Evolutionary conservation across 2,113 vertebrate species (phyloP), one percentile per base, ranked within the genome.

Genomic region (Numida meleagris): DNA sequence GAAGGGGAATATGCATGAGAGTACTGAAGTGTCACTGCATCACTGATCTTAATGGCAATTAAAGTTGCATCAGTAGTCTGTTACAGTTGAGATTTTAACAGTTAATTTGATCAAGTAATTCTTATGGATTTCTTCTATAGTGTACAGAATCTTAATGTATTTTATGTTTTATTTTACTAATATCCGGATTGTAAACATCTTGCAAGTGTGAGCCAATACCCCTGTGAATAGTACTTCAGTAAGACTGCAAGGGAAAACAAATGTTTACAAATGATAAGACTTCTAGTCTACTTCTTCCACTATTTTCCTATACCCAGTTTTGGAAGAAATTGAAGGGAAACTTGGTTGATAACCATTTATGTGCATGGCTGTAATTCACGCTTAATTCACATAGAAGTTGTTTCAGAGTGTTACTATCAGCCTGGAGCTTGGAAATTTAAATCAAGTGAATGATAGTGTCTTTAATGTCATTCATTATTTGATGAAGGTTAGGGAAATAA

Each of bases 391-490:
- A 53, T 25, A 9, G 27, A 53, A 78, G 15, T 7, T 71, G 94
- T 86, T 34, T 72, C 14, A 55, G 42, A 43, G 14, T 10, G 66
- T 78, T 95, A 34, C 25, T 8, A 43, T 85, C 25, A 71, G 23
- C 27, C 82, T 63, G 23, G 79, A 70, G 29, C 36, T 76, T 63
- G 46, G 42, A 89, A 89, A 77, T 59, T 55, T 46, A 81, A 89
- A 81, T 84, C 38, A 74, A 91, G 63, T 74, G 70, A 91, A 93
- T 85, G 15, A 75, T 75, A 8, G 31, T 81, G 9, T 77, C 29
- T 68, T 83, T 81, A 78, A 86, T 81, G 80, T 94, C 33, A 75
- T 1, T 78, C 33, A n/a, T 86, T 88, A 88, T 62, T 88, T 88
- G 24, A 9, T 62, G 6, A 45, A 78, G 34, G 10, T 43, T 78